Conservation (phyloP, 2,888 invertebrate genomes). For the Perithous albicinctus region DNA sequence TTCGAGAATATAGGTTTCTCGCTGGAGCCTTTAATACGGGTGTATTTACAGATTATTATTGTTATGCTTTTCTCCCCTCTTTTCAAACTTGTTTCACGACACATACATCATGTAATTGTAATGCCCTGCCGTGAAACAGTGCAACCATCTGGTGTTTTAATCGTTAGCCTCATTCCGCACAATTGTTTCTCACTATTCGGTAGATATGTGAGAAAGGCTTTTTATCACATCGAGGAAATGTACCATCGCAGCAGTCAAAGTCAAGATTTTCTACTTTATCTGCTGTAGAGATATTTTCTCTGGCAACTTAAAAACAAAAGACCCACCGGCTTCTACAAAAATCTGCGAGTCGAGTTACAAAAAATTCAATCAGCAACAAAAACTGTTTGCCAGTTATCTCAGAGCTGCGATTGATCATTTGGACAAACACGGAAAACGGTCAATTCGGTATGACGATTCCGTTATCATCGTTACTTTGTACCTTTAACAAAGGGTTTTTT, state of each 20-base stretch:
- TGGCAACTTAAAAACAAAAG: no score
- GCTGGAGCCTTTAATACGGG: conserved; percentile 68
- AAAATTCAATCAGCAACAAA: no score
- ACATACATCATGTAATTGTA: conserved; percentile 22
- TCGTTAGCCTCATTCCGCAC: background rate
- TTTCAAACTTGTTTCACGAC: conserved; percentile 47
- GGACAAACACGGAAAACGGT: no score
- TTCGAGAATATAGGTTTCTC: conserved; percentile 70
- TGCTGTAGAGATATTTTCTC: background rate
- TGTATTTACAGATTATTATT: conserved; percentile 72
- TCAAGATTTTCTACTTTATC: background rate
- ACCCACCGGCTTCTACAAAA: no score
- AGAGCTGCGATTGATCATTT: no score
- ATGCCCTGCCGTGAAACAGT: background rate
- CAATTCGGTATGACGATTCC: no score
- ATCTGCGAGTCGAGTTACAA: no score
- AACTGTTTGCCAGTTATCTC: no score
- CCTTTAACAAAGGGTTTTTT: no score
- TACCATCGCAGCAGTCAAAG: background rate
- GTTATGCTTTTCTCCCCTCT: conserved; percentile 68
- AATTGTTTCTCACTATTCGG: background rate
- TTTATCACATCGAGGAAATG: background rate
- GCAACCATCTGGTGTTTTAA: conserved; percentile 32
- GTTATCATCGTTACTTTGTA: no score
- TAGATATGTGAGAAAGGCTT: conserved; percentile 11